Evolutionary conservation across 2,113 vertebrate genomes (phyloP).

Genomic region (Spheniscus mendiculus): DNA sequence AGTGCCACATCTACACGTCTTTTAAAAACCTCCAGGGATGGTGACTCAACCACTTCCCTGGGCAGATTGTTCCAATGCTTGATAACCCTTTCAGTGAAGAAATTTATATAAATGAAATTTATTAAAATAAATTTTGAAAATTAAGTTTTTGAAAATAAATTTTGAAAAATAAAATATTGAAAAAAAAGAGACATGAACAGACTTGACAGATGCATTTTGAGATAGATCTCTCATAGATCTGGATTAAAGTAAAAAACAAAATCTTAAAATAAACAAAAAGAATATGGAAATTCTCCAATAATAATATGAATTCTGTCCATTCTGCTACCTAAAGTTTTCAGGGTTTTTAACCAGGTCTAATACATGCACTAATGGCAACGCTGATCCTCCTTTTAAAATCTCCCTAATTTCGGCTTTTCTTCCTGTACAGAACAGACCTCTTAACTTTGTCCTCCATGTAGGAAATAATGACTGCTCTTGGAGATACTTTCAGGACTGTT

Average conservation of each 20-base stretch:
- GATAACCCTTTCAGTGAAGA: not conserved
- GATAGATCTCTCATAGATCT: not conserved
- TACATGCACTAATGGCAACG: too few species aligned
- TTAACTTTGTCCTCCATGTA: not conserved
- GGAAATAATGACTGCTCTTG: not conserved
- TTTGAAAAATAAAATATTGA: not conserved
- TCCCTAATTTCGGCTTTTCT: not conserved
- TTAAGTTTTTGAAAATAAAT: not conserved
- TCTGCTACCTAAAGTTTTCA: not conserved
- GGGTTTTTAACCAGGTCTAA: not conserved
- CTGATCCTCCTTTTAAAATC: not conserved
- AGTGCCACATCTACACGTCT: not conserved
- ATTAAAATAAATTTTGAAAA: not conserved
- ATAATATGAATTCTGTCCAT: not conserved
- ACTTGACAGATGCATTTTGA: not conserved
- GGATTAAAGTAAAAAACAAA: not conserved
- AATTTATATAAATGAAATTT: not conserved
- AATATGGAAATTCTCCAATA: not conserved
- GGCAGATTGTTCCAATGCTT: not conserved
- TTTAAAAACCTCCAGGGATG: not conserved
- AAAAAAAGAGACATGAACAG: not conserved
- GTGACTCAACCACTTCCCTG: not conserved
- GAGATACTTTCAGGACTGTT: not conserved
- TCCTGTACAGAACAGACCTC: not conserved
- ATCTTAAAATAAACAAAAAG: not conserved